Percentiles rank a stretch among this genome's conserved stretches.
These are phyloP conservation scores for Vespertilio murinus DNA, from an alignment of 2,797 vertebrate genomes.

Conservation along the genomic window DNA sequence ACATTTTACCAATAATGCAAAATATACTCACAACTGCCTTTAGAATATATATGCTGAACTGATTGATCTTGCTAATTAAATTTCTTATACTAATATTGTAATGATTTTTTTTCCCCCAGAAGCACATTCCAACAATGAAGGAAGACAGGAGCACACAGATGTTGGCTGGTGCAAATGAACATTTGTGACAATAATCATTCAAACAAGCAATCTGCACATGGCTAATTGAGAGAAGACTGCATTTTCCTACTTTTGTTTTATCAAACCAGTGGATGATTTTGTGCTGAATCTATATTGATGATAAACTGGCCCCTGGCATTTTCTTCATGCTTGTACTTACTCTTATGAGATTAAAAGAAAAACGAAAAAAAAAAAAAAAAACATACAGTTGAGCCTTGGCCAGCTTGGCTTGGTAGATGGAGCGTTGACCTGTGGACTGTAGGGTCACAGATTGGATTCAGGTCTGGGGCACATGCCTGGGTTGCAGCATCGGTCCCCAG, in stretches of 20 bases:
- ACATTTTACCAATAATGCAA: constrained; percentile 40
- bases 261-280: not conserved
- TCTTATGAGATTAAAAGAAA: not conserved
- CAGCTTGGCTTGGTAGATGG: too few species aligned
- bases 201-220: not conserved
- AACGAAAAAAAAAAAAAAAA: not conserved
- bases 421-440: too few species aligned
- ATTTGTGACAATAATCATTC: not conserved
- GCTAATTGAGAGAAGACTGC: not conserved
- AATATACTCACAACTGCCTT: not conserved
- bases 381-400: not conserved
- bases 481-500: too few species aligned
- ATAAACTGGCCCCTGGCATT: not conserved
- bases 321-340: not conserved
- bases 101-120: not conserved
- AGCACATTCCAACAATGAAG: not conserved
- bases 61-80: constrained; percentile 48
- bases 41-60: not conserved
- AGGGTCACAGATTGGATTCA: too few species aligned
- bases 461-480: too few species aligned
- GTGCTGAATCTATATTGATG: not conserved
- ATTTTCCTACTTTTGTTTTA: constrained; percentile 30
- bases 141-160: not conserved
- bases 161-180: not conserved
- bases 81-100: constrained; percentile 21